Conservation (phyloP, 2,888 invertebrate genomes). For the Leucophenga montana region DNA sequence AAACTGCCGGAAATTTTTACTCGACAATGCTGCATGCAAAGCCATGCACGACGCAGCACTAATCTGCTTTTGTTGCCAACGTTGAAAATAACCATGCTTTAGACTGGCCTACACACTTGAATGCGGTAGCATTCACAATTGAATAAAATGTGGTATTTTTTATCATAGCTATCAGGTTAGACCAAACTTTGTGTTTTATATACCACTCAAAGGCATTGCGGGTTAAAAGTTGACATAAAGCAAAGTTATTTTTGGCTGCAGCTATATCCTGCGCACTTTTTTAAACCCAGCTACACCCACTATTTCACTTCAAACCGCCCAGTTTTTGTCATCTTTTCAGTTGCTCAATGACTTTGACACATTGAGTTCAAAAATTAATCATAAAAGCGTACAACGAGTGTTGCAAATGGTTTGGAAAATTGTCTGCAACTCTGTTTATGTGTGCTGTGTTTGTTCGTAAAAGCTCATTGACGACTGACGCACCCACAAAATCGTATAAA, state of each 20-base stretch:
- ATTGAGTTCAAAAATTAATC: conserved; percentile 48
- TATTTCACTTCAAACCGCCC: conserved; percentile 17
- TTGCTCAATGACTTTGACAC: conserved; percentile 26
- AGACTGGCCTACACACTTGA: too few relatives aligned
- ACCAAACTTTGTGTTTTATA: too few relatives aligned
- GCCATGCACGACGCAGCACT: conserved; percentile 14
- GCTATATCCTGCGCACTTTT: conserved; percentile 2
- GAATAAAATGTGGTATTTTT: too few relatives aligned
- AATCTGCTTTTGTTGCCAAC: background rate
- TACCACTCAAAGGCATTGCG: too few relatives aligned
- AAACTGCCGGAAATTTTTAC: background rate
- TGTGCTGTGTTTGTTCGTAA: too few relatives aligned
- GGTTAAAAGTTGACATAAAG: conserved; percentile 29
- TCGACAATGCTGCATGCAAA: conserved; percentile 10
- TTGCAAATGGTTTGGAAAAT: conserved; percentile 56
- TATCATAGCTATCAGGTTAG: too few relatives aligned
- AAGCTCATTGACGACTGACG: background rate
- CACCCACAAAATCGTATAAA: conserved; percentile 32
- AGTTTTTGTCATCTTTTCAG: conserved; percentile 27
- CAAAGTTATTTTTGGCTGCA: conserved; percentile 39
- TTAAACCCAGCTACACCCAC: background rate
- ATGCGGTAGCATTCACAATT: too few relatives aligned
- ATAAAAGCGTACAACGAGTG: conserved; percentile 47
- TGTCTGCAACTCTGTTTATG: conserved; percentile 32
- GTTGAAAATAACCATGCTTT: background rate